Conservation (phyloP, 2,888 invertebrate species). For the Drosophila melanocephala region DNA sequence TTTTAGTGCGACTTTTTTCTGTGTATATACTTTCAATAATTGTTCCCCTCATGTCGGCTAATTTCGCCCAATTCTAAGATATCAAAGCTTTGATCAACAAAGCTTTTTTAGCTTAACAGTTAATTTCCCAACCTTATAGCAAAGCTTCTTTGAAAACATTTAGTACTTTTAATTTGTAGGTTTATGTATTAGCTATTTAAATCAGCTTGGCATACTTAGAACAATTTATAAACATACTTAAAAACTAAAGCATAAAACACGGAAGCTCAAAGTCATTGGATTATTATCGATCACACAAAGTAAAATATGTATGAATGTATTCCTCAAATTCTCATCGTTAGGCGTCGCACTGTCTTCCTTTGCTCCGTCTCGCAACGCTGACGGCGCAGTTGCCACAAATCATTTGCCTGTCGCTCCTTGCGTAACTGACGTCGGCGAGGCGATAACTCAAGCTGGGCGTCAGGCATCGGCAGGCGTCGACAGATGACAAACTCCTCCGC, state of each 20-base stretch:
- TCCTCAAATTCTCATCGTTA: constrained; percentile 49
- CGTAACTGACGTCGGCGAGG: constrained; percentile 45
- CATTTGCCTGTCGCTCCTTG: constrained; percentile 45
- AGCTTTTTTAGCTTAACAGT: not conserved
- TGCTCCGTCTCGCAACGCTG: constrained; percentile 55
- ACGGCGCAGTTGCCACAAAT: constrained; percentile 57
- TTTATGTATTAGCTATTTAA: constrained; percentile 39
- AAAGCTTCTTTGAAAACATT: constrained; percentile 24
- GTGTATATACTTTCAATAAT: not conserved
- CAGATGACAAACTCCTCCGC: constrained; percentile 44
- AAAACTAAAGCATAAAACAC: constrained; percentile 48
- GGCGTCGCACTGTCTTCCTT: constrained; percentile 47
- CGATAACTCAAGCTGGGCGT: constrained; percentile 26
- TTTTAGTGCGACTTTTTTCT: not conserved
- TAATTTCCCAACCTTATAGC: not conserved
- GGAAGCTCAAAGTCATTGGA: constrained; percentile 54
- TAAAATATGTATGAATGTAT: not conserved
- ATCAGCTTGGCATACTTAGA: constrained; percentile 60
- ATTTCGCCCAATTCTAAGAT: not conserved
- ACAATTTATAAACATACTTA: constrained; percentile 21
- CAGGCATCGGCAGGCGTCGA: constrained; percentile 43
- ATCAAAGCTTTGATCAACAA: constrained; percentile 1
- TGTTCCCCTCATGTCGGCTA: not conserved
- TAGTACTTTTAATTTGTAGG: constrained; percentile 7
- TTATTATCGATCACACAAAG: constrained; percentile 32